Conservation (phyloP, 2,113 vertebrate species). For the Platichthys flesus region DNA sequence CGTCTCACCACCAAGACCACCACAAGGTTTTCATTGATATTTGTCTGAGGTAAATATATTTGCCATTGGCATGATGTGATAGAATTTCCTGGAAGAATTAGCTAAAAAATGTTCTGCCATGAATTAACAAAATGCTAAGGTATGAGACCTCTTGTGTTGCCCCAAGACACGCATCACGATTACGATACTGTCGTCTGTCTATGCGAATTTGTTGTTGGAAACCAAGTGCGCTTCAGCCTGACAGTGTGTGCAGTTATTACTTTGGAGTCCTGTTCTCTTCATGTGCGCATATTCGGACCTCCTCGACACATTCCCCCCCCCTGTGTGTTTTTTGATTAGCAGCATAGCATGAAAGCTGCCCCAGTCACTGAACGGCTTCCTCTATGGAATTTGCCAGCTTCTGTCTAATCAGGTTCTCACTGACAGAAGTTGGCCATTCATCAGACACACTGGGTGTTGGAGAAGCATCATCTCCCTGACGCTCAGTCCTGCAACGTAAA, state of each 20-base stretch:
- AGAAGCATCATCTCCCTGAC: conserved; percentile 4
- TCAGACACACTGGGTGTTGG: conserved; percentile 5
- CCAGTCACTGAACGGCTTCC: conserved; percentile 29
- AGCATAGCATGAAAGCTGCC: conserved; percentile 57
- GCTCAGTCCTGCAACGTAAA: not conserved
- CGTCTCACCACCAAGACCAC: no score
- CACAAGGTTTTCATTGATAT: no score
- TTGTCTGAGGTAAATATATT: no score
- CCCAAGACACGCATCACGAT: not conserved
- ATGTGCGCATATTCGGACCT: conserved; percentile 45
- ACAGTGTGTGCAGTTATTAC: not conserved
- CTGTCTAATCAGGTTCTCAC: conserved; percentile 75
- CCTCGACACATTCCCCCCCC: conserved; percentile 74
- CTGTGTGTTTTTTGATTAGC: conserved; percentile 81
- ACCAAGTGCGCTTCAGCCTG: not conserved
- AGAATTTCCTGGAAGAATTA: not conserved
- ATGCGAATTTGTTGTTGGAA: not conserved
- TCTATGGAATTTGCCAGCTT: conserved; percentile 71
- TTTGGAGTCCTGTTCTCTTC: conserved; percentile 16
- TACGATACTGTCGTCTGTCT: not conserved
- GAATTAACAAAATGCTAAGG: not conserved
- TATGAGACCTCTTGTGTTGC: not conserved
- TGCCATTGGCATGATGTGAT: no score
- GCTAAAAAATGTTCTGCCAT: not conserved
- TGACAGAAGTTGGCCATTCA: conserved; percentile 43